Percentiles rank a stretch among this genome's conserved stretches.
phyloP scores from a whole-genome alignment of 2,797 vertebrate genomes.

The Brachyrhaphis roseni region DNA sequence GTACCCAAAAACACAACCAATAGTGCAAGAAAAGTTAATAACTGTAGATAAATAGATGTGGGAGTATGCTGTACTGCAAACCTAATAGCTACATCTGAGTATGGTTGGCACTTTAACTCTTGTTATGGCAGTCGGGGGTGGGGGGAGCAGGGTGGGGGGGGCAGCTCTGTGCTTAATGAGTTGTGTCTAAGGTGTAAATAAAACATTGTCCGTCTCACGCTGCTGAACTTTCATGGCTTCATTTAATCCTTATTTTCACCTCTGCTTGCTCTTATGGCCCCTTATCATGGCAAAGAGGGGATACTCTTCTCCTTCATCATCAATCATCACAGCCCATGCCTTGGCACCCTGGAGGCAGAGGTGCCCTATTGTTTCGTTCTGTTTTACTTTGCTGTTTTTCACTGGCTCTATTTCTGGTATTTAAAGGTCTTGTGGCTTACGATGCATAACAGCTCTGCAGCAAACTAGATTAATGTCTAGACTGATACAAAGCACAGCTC shows the following conservation, averaged over 20 bases:
- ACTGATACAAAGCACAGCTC: conserved; percentile 45
- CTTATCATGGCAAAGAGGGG: conserved; percentile 58
- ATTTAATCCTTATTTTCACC: conserved; percentile 72
- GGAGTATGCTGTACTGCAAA: background rate
- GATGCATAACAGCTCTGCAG: conserved; percentile 37
- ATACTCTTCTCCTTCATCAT: conserved; percentile 68
- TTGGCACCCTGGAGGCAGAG: conserved; percentile 66
- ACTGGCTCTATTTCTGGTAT: conserved; percentile 58
- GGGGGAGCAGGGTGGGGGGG: conserved; percentile 34
- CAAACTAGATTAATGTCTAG: conserved; percentile 48
- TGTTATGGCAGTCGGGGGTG: conserved; percentile 19
- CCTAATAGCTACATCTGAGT: conserved; percentile 21
- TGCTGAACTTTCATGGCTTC: conserved; percentile 64
- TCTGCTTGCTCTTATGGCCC: conserved; percentile 52
- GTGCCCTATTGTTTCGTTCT: conserved; percentile 65
- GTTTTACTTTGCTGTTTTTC: conserved; percentile 58
- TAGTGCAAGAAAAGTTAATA: background rate
- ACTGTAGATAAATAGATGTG: background rate
- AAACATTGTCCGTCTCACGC: conserved; percentile 57
- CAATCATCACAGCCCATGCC: conserved; percentile 67
- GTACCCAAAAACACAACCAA: background rate
- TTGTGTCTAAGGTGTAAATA: conserved; percentile 68
- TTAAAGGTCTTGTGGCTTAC: conserved; percentile 50
- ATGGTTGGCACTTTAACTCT: conserved; percentile 17
- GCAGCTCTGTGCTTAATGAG: conserved; percentile 60